Conservation (phyloP, 2,113 vertebrate species). For the Scolopax mira region DNA sequence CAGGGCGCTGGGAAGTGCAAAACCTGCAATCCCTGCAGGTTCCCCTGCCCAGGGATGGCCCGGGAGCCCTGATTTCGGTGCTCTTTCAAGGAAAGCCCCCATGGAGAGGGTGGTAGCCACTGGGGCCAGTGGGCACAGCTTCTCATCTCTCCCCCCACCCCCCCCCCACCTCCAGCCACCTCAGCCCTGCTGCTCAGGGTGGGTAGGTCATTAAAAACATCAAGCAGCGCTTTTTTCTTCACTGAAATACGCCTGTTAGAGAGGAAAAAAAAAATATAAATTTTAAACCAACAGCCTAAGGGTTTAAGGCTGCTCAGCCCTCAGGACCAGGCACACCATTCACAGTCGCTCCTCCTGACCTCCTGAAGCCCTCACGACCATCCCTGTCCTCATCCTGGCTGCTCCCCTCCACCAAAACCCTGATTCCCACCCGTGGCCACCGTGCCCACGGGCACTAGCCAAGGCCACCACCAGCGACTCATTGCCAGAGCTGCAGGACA, state of each 20-base stretch:
- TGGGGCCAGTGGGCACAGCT: not conserved
- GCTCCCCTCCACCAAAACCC: not conserved
- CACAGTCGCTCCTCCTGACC: not conserved
- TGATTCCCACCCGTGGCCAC: rapidly evolving
- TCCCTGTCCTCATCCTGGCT: not conserved
- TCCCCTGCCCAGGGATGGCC: not conserved
- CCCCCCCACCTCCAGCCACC: rapidly evolving
- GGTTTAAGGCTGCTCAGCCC: not conserved
- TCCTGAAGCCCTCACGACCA: rapidly evolving
- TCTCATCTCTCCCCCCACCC: too few species aligned
- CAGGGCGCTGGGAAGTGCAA: not conserved
- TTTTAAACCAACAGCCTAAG: rapidly evolving
- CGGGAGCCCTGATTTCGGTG: not conserved
- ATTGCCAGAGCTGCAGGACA: not conserved
- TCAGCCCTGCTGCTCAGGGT: not conserved
- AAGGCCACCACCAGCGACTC: not conserved
- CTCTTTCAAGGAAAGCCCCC: not conserved
- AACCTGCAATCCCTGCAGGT: not conserved
- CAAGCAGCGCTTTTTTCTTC: not conserved
- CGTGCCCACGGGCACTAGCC: rapidly evolving
- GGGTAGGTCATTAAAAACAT: not conserved
- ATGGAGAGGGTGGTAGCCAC: rapidly evolving
- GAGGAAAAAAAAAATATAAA: rapidly evolving
- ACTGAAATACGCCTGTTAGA: rapidly evolving
- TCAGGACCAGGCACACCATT: too few species aligned